Percentiles rank a stretch among this genome's conserved stretches.
phyloP scores from a whole-genome alignment of 2,113 vertebrate genomes.

The Cyphomyrus plagiostoma region DNA sequence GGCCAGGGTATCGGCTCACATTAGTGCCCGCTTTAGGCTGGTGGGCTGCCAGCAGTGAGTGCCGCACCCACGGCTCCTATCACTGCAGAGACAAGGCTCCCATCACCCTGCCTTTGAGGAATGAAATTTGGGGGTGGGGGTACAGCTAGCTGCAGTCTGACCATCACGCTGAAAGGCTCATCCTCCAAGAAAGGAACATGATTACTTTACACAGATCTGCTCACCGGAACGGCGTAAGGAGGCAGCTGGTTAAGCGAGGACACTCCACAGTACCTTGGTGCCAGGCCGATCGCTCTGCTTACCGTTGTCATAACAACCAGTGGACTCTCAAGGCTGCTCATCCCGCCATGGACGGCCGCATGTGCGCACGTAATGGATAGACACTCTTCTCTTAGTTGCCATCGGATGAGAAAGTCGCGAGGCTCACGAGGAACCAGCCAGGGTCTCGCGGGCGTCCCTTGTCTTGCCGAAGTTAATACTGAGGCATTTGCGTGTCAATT shows the following conservation, averaged over 20 bases:
- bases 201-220: neutral
- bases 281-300: constrained; percentile 15
- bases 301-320: constrained; percentile 47
- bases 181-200: neutral
- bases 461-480: neutral
- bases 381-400: neutral
- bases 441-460: neutral
- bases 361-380: neutral
- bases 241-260: neutral
- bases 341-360: neutral
- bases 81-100: neutral
- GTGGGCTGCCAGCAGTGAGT: neutral
- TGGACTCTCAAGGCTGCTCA: constrained; percentile 30
- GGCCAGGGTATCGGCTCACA: neutral
- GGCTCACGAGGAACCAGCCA: too few relatives aligned
- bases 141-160: neutral
- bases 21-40: neutral
- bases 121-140: neutral
- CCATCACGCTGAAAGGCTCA: neutral
- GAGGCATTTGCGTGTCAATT: neutral
- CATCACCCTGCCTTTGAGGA: neutral
- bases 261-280: neutral
- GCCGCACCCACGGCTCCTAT: neutral
- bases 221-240: neutral
- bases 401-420: neutral